A percentile compares a stretch with the other conserved stretches of the same genome.
Conservation (phyloP, 2,797 vertebrate species). For the Paramormyrops hopkinsi region DNA sequence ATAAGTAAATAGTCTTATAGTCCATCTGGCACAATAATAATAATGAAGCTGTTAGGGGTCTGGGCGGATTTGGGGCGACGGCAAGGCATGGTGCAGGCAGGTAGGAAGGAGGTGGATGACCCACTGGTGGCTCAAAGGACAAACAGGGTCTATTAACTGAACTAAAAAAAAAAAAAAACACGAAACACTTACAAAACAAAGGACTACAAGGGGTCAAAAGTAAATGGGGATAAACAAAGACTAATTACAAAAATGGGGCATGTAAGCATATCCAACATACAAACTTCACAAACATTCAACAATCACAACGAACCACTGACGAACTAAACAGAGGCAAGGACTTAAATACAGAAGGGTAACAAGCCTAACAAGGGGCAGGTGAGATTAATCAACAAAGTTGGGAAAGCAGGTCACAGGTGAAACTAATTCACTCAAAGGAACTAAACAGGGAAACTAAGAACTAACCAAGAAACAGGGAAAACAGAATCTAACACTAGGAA, state of each 20-base stretch:
- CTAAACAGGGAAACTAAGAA: not conserved
- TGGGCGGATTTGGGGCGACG: not conserved
- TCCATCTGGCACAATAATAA: not conserved
- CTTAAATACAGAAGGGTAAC: not conserved
- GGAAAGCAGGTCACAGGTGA: not conserved
- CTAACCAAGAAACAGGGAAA: not conserved
- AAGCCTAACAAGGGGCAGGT: not conserved
- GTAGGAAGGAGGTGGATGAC: not conserved
- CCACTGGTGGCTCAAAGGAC: not conserved
- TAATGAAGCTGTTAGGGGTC: not conserved
- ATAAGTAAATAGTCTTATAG: not conserved
- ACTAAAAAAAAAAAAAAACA: not conserved
- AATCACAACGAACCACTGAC: not conserved
- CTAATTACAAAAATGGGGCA: not conserved
- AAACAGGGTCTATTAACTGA: not conserved
- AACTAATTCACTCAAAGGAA: not conserved
- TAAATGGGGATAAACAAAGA: not conserved
- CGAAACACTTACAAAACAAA: not conserved
- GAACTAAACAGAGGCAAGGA: not conserved
- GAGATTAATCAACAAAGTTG: too few species aligned
- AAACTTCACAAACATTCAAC: not conserved
- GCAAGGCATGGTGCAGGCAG: not conserved
- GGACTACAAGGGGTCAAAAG: not conserved
- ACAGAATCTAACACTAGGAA: not conserved
- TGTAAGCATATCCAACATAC: too few species aligned